These are phyloP conservation scores for Hanleya hanleyi DNA, from an alignment of 2,888 invertebrate genomes.

Conservation along the genomic window DNA sequence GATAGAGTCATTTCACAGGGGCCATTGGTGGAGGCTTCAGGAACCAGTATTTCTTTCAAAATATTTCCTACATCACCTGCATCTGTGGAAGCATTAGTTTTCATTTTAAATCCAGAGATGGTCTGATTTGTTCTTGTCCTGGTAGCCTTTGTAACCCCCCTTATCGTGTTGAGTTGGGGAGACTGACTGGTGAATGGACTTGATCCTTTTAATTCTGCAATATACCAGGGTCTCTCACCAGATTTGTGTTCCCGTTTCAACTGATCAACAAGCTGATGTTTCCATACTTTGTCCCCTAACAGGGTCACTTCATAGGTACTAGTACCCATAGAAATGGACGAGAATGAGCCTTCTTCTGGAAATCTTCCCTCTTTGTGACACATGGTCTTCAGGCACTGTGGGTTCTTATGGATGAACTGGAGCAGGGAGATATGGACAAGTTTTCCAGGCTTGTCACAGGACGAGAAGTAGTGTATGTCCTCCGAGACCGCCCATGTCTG, in stretches of 20 bases:
- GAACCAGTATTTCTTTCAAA: not conserved
- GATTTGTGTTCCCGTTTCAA: not conserved
- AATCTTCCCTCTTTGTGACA: no score
- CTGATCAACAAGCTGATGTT: not conserved
- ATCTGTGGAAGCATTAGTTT: no score
- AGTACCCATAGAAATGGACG: no score
- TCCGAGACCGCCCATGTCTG: not conserved
- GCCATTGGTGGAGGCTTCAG: not conserved
- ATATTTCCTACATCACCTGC: not conserved
- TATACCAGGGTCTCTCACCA: not conserved
- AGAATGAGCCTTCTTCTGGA: no score
- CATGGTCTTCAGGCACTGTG: not conserved
- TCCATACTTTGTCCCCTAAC: not conserved
- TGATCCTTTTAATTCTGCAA: no score
- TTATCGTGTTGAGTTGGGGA: no score
- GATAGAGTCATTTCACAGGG: not conserved
- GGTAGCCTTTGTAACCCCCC: no score
- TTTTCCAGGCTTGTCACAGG: not conserved
- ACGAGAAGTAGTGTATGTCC: not conserved
- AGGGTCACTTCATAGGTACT: no score
- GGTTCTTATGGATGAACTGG: not conserved
- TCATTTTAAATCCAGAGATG: no score
- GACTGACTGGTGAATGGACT: no score
- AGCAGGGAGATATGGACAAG: not conserved
- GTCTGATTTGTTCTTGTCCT: no score